Evolutionary conservation across 2,797 vertebrate species (phyloP).

Genomic region (Notolepis coatsorum): DNA sequence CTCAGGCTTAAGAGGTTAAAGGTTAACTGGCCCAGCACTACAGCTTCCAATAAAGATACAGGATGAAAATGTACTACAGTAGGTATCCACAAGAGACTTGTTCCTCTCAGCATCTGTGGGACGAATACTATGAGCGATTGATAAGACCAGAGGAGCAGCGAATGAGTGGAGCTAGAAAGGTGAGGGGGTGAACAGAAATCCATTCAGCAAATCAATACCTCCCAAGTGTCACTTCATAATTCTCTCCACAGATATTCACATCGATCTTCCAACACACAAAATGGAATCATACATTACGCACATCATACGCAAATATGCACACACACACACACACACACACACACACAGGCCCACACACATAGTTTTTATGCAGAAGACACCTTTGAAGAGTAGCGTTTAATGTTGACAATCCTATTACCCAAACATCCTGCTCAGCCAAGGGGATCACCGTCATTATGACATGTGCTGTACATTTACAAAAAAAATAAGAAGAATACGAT

Average conservation of each 20-base stretch:
- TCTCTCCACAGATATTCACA: slow-evolving; percentile 50
- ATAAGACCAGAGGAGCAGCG: slow-evolving; percentile 22
- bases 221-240: slow-evolving; percentile 51
- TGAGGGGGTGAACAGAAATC: slow-evolving; percentile 14
- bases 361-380: slow-evolving; percentile 6
- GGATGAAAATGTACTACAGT: not conserved
- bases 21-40: too few relatives aligned
- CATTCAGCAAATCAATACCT: slow-evolving; percentile 54
- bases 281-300: slow-evolving; percentile 18
- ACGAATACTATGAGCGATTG: slow-evolving; percentile 14
- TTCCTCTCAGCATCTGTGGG: too few relatives aligned
- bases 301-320: not conserved
- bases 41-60: too few relatives aligned
- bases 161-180: not conserved
- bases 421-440: slow-evolving; percentile 1
- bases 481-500: too few relatives aligned
- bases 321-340: not conserved
- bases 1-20: too few relatives aligned
- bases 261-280: too few relatives aligned
- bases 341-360: not conserved
- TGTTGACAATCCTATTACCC: slow-evolving; percentile 23
- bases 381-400: slow-evolving; percentile 18
- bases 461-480: slow-evolving; percentile 26
- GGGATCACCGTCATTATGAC: slow-evolving; percentile 24
- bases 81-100: too few relatives aligned